Percentiles rank a stretch among this genome's conserved stretches.
Conservation (phyloP, 2,888 invertebrate species). For the Hofmannophila pseudospretella region DNA sequence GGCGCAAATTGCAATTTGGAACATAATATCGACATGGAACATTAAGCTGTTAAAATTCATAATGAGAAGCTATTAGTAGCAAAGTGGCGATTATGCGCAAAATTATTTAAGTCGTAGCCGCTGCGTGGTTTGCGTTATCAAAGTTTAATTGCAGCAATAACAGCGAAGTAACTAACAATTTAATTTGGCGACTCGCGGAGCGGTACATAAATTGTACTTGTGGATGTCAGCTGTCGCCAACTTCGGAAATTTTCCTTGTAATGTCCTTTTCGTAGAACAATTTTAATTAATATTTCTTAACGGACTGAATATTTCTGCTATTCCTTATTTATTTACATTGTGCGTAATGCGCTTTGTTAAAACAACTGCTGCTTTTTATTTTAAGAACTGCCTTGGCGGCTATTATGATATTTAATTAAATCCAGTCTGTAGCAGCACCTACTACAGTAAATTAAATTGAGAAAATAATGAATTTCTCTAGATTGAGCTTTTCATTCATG, state of each 20-base stretch:
- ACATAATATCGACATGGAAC: conserved; percentile 6
- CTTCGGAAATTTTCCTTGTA: conserved; percentile 68
- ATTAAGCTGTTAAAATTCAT: conserved; percentile 8
- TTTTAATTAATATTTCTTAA: conserved; percentile 73
- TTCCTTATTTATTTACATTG: conserved; percentile 28
- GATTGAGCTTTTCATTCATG: no score
- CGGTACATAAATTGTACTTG: conserved; percentile 70
- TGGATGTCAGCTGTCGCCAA: conserved; percentile 73
- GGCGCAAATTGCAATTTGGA: conserved; percentile 4
- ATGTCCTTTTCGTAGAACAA: conserved; percentile 65
- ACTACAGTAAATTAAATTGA: no score
- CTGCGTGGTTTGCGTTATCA: conserved; percentile 49
- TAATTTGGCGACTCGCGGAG: conserved; percentile 59
- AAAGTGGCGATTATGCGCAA: conserved; percentile 10
- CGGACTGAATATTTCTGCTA: conserved; percentile 33
- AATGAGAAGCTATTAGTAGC: conserved; percentile 8
- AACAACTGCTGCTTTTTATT: conserved; percentile 17
- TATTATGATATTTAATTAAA: conserved; percentile 8
- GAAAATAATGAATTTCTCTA: no score
- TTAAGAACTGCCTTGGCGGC: neutral
- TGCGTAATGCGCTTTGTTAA: conserved; percentile 16
- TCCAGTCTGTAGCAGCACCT: conserved; percentile 1
- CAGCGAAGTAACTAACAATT: conserved; percentile 66
- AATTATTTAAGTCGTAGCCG: conserved; percentile 23
- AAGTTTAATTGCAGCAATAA: conserved; percentile 69